Evolutionary conservation across 2,888 invertebrate species (phyloP).

Genomic region (Marronus borbonicus): DNA sequence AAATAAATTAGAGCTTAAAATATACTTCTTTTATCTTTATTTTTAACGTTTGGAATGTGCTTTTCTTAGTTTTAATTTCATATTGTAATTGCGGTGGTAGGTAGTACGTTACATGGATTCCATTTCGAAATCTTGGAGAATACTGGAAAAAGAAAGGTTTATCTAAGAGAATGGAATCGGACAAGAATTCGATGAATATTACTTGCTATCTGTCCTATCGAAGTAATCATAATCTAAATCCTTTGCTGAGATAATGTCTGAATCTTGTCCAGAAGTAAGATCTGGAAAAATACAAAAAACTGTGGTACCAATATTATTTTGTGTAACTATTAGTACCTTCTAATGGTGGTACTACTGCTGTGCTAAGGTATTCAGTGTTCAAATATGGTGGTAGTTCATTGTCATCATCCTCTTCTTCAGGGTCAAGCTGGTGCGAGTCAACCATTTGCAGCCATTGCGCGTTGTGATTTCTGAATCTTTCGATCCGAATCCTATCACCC

Average conservation of each 20-base stretch:
- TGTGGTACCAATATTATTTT: conserved; percentile 2
- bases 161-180: background rate
- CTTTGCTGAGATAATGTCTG: conserved; percentile 64
- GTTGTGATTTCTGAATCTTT: conserved; percentile 98
- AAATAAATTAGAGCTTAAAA: conserved; percentile 49
- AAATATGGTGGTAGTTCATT: conserved; percentile 83
- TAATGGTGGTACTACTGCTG: conserved; percentile 67
- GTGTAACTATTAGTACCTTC: conserved; percentile 59
- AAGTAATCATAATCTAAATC: conserved; percentile 66
- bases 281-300: conserved; percentile 58
- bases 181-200: conserved; percentile 50
- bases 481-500: conserved; percentile 93
- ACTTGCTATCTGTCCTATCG: conserved; percentile 58
- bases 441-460: conserved; percentile 99
- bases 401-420: conserved; percentile 73
- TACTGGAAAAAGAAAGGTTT: conserved; percentile 58
- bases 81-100: background rate
- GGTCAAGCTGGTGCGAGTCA: conserved; percentile 76
- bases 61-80: conserved; percentile 14
- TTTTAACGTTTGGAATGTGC: conserved; percentile 41
- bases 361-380: conserved; percentile 77
- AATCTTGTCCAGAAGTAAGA: conserved; percentile 61
- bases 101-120: conserved; percentile 60
- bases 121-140: conserved; percentile 66
- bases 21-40: conserved; percentile 11